Evolutionary conservation across 2,797 vertebrate genomes (phyloP).

Genomic region (Halcyon badia): DNA sequence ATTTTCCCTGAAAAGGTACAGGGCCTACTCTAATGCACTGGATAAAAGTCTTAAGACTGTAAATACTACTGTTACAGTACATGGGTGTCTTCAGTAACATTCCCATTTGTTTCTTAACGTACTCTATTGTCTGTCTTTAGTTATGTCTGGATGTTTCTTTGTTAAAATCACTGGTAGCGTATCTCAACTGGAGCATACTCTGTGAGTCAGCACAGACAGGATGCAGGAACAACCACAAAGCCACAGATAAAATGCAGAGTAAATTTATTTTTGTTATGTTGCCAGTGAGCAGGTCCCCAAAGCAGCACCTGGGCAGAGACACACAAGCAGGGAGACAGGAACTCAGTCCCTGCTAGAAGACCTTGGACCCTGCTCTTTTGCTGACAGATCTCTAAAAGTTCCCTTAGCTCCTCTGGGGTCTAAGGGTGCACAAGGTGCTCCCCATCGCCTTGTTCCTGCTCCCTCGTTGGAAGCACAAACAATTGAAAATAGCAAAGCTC

Average conservation of each 20-base stretch:
- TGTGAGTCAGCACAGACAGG: not conserved
- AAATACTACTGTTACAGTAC: not conserved
- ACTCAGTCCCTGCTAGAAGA: not conserved
- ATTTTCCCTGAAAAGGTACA: not conserved
- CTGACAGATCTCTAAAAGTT: not conserved
- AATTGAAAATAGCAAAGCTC: too few species aligned
- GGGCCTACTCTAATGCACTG: not conserved
- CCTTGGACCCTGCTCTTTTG: fast-evolving
- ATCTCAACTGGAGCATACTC: not conserved
- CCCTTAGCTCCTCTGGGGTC: not conserved
- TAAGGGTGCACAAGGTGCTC: too few species aligned
- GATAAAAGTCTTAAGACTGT: not conserved
- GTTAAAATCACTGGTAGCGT: not conserved
- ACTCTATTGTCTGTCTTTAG: not conserved
- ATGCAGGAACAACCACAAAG: not conserved
- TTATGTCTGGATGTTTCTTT: not conserved
- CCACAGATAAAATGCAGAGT: not conserved
- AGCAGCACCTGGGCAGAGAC: not conserved
- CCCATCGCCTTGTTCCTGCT: not conserved
- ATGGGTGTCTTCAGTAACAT: not conserved
- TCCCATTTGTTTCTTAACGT: not conserved
- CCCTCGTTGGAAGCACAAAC: too few species aligned
- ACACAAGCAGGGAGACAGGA: fast-evolving
- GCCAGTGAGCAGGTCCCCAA: fast-evolving
- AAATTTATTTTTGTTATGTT: not conserved